Evolutionary conservation across 1,140 invertebrate genomes (phyloP), one percentile per base, ranked within the genome.

Genomic region (Atta texana): DNA sequence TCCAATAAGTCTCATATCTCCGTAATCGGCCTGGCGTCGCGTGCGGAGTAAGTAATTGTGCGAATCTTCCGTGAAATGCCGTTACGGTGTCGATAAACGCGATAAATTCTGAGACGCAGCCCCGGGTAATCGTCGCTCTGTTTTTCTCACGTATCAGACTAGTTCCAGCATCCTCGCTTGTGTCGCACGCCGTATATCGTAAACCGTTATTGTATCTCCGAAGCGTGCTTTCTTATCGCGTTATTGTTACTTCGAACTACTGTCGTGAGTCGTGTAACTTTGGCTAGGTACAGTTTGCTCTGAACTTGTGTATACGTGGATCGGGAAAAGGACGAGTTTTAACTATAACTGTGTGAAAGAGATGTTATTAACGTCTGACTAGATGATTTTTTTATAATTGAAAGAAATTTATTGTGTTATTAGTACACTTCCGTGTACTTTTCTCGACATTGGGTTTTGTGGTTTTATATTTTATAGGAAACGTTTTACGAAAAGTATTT

Each of bases 201-300:
- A 53, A 69, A 55, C 28, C 77, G 77, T 80, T 78, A 80, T 5
- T 8, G 31, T 31, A 55, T 31, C 77, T 81, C 44, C 76, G 16
- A 10, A 16, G 7, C 49, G 63, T 49, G 64, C 66, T 81, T 71
- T 55, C 77, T 69, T 71, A 81, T 81, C 77, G 64, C 63, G 64
- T 71, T 81, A 69, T 81, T 51, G 64, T 24, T 18, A 21, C 77
- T 12, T 14, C 77, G n/a, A 81, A 81, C 49, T 81, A 12, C 64
- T 51, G 76, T 31, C 24, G 6, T 28, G 55, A 49, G 28, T 80
- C 49, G 77, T 21, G 63, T 55, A 69, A 55, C 77, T 80, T 18
- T 0, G 16, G n/a, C 8, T n/a, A 31, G 44, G 34, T 61, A 28
- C 39, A 51, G 12, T 51, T 64, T 14, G 5, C 16, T 68, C 49